Evolutionary conservation across 2,888 invertebrate species (phyloP), one percentile per base, ranked within the genome.

Genomic region (Lepetodrilus schrolli): DNA sequence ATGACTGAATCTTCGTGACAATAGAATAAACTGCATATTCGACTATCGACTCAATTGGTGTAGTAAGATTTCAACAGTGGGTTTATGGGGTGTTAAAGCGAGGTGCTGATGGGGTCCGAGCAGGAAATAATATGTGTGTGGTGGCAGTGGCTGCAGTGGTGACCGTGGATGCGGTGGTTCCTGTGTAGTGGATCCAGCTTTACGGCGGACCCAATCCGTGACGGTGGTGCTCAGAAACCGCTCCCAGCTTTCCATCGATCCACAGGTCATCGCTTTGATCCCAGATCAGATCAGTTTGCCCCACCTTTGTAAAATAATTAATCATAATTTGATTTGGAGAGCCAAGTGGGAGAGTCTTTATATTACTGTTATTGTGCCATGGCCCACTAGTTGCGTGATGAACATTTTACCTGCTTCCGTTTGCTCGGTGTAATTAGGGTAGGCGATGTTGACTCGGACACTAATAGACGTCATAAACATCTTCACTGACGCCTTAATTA

Each of bases 281-380:
- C 30, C 26, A 26, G 26, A 58, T 58, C 58, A 58, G 58, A 17
- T 17, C 58, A 58, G 30, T 58, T 58, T 58, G 58, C 30, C 34
- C 34, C 58, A 58, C 58, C 58, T 58, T 58, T 58, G 34, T 30
- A 34, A 58, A 58, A 58, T 58, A 58, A 58, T 58, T 26, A 21
- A 58, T 58, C 58, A 58, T 58, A 58, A 58, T 58, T 58, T 58
- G 58, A 58, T 34, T 30, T 58, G 26, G 58, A 58, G 34, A 58
- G 30, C 58, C 34, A 58, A 30, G n/a, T 17, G 34, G 58, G 34
- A 26, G 30, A 58, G 58, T 13, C 30, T 30, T 58, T 58, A 30
- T 34, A 58, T 58, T 58, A 58, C 26, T 58, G 58, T 58, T 23
- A 58, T 30, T n/a, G 58, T 58, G 13, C n/a, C 58, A 30, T 2